These are phyloP conservation scores for Myotis pilosus DNA, from an alignment of 2,797 vertebrate species.

Conservation along the genomic window DNA sequence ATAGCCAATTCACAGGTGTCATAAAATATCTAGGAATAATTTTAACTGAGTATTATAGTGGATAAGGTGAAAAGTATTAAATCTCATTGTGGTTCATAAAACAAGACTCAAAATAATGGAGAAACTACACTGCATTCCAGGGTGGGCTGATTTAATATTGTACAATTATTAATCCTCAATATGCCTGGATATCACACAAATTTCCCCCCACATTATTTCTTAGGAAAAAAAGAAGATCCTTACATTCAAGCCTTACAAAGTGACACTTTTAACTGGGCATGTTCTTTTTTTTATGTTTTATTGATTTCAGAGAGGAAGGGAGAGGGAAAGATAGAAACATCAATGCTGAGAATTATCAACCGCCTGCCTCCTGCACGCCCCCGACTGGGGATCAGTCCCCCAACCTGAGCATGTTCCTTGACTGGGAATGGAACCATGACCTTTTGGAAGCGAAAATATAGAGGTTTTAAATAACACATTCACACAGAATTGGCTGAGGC, in stretches of 20 bases:
- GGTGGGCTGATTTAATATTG: background rate
- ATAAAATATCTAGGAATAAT: background rate
- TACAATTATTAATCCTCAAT: background rate
- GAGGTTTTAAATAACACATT: too few species aligned
- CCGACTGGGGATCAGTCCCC: too few species aligned
- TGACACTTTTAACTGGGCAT: background rate
- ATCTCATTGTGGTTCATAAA: constrained; percentile 13
- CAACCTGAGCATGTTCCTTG: too few species aligned
- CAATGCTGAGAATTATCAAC: too few species aligned
- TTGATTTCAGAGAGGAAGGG: too few species aligned
- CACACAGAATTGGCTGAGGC: too few species aligned
- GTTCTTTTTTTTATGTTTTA: too few species aligned
- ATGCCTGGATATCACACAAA: background rate
- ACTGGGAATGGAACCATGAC: too few species aligned
- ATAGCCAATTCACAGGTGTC: background rate
- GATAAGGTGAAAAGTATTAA: constrained; percentile 8
- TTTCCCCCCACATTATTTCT: background rate
- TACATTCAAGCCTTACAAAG: background rate
- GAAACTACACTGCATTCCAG: background rate
- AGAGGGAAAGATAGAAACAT: too few species aligned
- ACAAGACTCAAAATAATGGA: constrained; percentile 1
- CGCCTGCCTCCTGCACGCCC: too few species aligned
- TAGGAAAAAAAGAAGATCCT: constrained; percentile 25
- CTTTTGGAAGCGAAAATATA: too few species aligned
- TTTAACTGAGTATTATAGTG: constrained; percentile 8